Evolutionary conservation across 2,888 invertebrate species (phyloP).

Genomic region (Nysson spinosus): DNA sequence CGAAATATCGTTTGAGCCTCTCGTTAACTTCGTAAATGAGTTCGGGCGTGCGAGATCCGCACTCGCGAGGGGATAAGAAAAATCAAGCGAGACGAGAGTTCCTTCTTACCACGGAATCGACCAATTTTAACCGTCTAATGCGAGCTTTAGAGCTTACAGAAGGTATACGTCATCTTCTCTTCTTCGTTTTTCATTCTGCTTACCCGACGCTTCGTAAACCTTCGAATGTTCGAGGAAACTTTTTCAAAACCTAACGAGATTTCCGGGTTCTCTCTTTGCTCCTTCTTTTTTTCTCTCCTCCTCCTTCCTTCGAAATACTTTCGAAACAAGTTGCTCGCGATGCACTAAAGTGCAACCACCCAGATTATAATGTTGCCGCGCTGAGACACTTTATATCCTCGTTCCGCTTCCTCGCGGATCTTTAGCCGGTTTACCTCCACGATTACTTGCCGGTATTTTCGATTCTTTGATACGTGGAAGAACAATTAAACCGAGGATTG

Average conservation of each 20-base stretch:
- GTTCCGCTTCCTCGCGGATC: too few relatives aligned
- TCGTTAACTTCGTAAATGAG: slow-evolving; percentile 40
- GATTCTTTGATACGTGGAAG: too few relatives aligned
- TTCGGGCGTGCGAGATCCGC: too few relatives aligned
- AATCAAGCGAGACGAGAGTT: slow-evolving; percentile 8
- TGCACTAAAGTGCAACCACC: too few relatives aligned
- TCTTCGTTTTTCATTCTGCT: background rate
- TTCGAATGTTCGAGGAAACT: slow-evolving; percentile 3
- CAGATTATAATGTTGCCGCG: too few relatives aligned
- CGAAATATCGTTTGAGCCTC: slow-evolving; percentile 42
- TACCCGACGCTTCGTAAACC: slow-evolving; percentile 4
- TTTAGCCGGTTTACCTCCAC: too few relatives aligned
- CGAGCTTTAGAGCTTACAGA: slow-evolving; percentile 16
- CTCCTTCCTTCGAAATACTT: slow-evolving; percentile 2
- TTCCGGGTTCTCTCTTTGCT: slow-evolving; percentile 2
- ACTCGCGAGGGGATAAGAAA: background rate
- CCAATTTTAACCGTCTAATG: slow-evolving; percentile 20
- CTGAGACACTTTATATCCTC: too few relatives aligned
- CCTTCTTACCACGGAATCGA: background rate
- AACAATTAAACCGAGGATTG: too few relatives aligned
- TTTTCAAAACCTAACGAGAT: slow-evolving; percentile 26
- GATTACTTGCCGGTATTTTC: too few relatives aligned
- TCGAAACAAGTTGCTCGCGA: too few relatives aligned
- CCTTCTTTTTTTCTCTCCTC: slow-evolving; percentile 18
- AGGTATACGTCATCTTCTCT: slow-evolving; percentile 12